phyloP scores from a whole-genome alignment of 2,113 vertebrate genomes.

The Condylura cristata region DNA sequence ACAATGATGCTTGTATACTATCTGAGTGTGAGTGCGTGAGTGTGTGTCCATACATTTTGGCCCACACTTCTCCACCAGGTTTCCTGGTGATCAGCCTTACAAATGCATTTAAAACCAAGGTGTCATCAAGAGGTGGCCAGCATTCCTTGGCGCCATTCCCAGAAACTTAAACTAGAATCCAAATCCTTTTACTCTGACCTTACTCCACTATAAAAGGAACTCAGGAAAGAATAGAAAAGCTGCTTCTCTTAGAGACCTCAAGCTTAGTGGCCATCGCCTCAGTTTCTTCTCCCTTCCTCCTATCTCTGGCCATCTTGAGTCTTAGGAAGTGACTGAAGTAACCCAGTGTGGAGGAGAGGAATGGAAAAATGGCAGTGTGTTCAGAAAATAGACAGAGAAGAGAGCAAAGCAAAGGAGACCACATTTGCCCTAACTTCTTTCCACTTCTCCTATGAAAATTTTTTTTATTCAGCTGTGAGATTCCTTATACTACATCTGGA shows the following conservation, averaged over 20 bases:
- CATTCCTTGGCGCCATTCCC: background rate
- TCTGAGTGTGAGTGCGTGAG: background rate
- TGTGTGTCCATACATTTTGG: background rate
- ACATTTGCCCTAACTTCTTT: background rate
- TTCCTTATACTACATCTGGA: background rate
- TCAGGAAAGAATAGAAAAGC: background rate
- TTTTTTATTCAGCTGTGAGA: background rate
- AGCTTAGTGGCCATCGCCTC: background rate
- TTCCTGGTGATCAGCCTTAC: background rate
- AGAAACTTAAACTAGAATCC: background rate
- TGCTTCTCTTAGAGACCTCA: background rate
- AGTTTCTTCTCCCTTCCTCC: background rate
- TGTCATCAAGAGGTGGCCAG: no score
- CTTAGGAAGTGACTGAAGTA: background rate
- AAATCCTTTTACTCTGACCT: background rate
- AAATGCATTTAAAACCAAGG: background rate
- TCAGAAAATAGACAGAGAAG: background rate
- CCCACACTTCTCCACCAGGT: background rate
- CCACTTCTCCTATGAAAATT: background rate
- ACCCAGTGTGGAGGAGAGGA: background rate
- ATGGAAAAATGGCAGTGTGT: fast-evolving
- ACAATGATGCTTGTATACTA: background rate
- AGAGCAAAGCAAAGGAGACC: background rate
- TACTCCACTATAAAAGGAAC: background rate
- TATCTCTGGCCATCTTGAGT: background rate